Conservation (phyloP, 53 echinoderm and acorn worm species). For the Patiria pectinifera region DNA sequence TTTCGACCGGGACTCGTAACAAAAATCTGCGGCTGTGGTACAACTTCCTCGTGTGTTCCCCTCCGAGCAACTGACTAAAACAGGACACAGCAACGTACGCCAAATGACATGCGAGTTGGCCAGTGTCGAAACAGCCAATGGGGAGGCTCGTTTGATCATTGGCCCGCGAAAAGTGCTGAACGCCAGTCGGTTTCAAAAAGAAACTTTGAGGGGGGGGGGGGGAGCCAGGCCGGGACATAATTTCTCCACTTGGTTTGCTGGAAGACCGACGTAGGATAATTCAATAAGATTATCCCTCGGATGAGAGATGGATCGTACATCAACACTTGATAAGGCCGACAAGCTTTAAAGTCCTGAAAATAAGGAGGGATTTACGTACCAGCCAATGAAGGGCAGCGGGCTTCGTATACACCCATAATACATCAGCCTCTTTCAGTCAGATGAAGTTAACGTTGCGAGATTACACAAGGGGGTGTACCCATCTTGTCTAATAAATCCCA, state of each 20-base stretch:
- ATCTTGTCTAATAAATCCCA: not conserved
- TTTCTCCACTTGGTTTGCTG: not conserved
- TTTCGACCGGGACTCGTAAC: slow-evolving; percentile 21
- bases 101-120: slow-evolving; percentile 29
- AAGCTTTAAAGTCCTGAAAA: not conserved
- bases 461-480: not conserved
- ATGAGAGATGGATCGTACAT: slow-evolving; percentile 10
- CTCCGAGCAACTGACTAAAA: slow-evolving; percentile 39
- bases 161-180: not conserved
- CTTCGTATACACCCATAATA: not conserved
- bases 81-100: slow-evolving; percentile 26
- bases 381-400: not conserved
- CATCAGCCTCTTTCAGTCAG: slow-evolving; percentile 8
- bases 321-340: slow-evolving; percentile 36
- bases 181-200: not conserved
- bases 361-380: not conserved
- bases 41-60: slow-evolving; percentile 36
- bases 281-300: slow-evolving; percentile 37
- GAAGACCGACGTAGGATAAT: slow-evolving; percentile 12
- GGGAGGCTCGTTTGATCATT: slow-evolving; percentile 41
- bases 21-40: not conserved
- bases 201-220: not conserved
- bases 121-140: slow-evolving; percentile 41
- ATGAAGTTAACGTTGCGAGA: not conserved
- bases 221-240: not conserved